A percentile compares a stretch with the other conserved stretches of the same genome.
phyloP scores from a whole-genome alignment of 1,140 invertebrate species.

The Pentalonia nigronervosa region DNA sequence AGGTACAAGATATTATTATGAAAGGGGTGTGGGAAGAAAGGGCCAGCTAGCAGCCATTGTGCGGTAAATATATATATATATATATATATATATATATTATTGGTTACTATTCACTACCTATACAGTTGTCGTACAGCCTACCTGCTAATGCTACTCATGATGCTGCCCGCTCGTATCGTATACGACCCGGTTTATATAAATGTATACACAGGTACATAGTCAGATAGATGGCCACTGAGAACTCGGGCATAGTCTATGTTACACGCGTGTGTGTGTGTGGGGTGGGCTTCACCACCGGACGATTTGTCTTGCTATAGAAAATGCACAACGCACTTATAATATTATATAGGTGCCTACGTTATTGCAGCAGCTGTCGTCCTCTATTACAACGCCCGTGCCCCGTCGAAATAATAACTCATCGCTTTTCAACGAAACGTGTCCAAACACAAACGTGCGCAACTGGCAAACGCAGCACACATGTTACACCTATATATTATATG shows the following conservation, averaged over 20 bases:
- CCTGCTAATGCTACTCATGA: not conserved
- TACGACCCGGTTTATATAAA: not conserved
- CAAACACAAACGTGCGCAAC: not conserved
- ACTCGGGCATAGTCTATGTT: not conserved
- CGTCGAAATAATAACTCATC: not conserved
- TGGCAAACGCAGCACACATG: not conserved
- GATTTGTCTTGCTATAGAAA: constrained; percentile 27
- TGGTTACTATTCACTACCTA: not conserved
- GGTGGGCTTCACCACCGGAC: not conserved
- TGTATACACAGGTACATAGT: not conserved
- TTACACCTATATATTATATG: not conserved
- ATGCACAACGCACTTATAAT: not conserved
- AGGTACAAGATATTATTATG: no score
- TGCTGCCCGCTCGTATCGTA: not conserved
- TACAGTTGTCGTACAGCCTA: not conserved
- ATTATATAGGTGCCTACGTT: not conserved
- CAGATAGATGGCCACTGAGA: not conserved
- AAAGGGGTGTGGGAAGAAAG: not conserved
- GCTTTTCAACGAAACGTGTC: constrained; percentile 6
- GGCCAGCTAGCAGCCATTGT: not conserved
- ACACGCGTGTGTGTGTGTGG: not conserved
- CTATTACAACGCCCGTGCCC: not conserved
- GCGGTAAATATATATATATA: not conserved
- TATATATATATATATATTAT: not conserved
- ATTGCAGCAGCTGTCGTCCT: not conserved